Evolutionary conservation across 2,797 vertebrate species (phyloP).

Genomic region (Poecile montanus): DNA sequence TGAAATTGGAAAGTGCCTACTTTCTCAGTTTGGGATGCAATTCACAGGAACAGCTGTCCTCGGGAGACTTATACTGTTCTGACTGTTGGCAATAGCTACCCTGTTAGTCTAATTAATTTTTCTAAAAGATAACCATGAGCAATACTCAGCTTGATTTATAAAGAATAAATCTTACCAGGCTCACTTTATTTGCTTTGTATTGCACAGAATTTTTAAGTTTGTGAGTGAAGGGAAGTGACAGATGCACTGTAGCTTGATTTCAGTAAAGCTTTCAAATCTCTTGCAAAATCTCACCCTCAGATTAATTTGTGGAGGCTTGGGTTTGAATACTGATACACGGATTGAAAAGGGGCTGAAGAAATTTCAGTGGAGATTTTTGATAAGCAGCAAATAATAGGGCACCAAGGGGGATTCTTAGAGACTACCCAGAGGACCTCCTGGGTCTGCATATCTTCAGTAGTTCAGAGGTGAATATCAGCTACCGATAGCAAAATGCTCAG

Average conservation of each 20-base stretch:
- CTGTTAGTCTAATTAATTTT: constrained; percentile 56
- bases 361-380: background rate
- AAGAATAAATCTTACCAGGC: constrained; percentile 1
- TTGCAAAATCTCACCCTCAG: constrained; percentile 7
- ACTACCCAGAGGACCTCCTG: background rate
- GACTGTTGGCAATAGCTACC: constrained; percentile 20
- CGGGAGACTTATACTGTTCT: background rate
- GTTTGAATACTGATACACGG: background rate
- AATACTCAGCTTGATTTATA: constrained; percentile 34
- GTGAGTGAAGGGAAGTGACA: background rate
- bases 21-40: constrained; percentile 36
- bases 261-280: constrained; percentile 26
- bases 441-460: background rate
- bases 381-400: constrained; percentile 5
- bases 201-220: constrained; percentile 1
- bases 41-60: constrained; percentile 20
- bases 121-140: constrained; percentile 40
- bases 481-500: background rate
- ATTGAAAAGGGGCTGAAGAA: constrained; percentile 5
- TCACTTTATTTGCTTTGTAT: constrained; percentile 14
- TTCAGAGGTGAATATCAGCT: background rate
- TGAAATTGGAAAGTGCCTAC: background rate
- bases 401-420: background rate
- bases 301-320: constrained; percentile 16
- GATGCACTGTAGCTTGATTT: background rate